Evolutionary conservation across 2,113 vertebrate species (phyloP), one percentile per base, ranked within the genome.

Genomic region (Rallus limicola): DNA sequence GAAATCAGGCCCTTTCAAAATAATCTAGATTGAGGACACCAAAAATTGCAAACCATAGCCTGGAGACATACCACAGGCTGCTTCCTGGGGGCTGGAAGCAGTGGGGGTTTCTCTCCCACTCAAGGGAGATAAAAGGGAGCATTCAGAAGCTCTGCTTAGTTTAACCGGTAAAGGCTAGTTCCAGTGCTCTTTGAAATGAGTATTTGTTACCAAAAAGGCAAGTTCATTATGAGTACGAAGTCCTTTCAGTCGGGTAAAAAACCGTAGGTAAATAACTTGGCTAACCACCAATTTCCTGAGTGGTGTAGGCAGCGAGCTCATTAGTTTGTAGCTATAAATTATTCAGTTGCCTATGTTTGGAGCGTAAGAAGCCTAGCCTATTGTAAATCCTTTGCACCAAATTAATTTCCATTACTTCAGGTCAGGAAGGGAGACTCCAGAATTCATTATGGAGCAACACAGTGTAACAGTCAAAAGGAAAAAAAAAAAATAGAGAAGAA

Each of bases 271-370:
- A 96, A 97, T 82, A 88, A 82, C 88, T 98, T 98, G 88, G 96
- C 60, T 95, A 97, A 97, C 94, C 97, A 96, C 96, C 94, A 91
- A 95, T 90, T 97, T 97, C 95, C 97, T 96, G 96, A 97, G 86
- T 2, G 50, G 88, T 84, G 86, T n/a, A 95, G 85, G 96, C 82
- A 74, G 86, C 24, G 38, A 82, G 77, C 74, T 92, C 82, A 86
- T 82, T 86, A 78, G 71, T 71, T 44, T 72, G 48, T 53, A 92
- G 93, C 92, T 81, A 87, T 90, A 97, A 94, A 96, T 87, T 82
- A 94, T 71, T 89, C 82, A 69, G 53, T 74, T 40, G 80, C 53
- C 83, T 23, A 31, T 16, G 64, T 88, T 80, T 62, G 50, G 79
- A 92, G 80, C 29, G 21, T 14, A 62, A 55, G 70, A 82, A 94